A percentile compares a stretch with the other conserved stretches of the same genome.
Conservation (phyloP, 2,113 vertebrate species). For the Ciconia maguari region DNA sequence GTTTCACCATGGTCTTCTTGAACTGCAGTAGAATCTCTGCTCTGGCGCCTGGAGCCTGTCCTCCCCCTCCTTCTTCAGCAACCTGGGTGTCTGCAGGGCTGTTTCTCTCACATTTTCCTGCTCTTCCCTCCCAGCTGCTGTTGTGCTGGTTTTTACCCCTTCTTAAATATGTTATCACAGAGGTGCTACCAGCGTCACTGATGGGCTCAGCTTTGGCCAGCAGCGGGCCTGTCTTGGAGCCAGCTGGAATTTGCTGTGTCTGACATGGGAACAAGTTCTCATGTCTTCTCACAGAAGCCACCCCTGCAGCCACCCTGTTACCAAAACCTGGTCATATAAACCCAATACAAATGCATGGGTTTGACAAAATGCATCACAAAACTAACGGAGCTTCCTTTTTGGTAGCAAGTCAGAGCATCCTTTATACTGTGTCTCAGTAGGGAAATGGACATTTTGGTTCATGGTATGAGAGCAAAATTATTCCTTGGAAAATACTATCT, state of each 20-base stretch:
- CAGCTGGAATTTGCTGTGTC: background rate
- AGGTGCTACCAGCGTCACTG: fast-evolving
- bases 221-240: background rate
- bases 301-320: background rate
- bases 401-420: background rate
- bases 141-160: background rate
- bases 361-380: background rate
- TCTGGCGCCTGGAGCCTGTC: fast-evolving
- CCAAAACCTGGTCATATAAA: background rate
- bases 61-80: background rate
- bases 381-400: background rate
- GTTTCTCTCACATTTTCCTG: background rate
- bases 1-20: background rate
- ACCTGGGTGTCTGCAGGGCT: background rate
- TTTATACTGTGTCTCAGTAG: background rate
- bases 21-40: background rate
- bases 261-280: background rate
- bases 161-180: background rate
- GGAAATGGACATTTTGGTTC: background rate
- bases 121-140: background rate
- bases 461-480: background rate
- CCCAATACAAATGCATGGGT: no score
- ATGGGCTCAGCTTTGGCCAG: background rate
- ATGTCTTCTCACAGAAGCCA: background rate
- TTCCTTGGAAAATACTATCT: background rate